These are phyloP conservation scores for Potamarius usumacintae DNA, from an alignment of 2,113 vertebrate genomes.

Conservation along the genomic window DNA sequence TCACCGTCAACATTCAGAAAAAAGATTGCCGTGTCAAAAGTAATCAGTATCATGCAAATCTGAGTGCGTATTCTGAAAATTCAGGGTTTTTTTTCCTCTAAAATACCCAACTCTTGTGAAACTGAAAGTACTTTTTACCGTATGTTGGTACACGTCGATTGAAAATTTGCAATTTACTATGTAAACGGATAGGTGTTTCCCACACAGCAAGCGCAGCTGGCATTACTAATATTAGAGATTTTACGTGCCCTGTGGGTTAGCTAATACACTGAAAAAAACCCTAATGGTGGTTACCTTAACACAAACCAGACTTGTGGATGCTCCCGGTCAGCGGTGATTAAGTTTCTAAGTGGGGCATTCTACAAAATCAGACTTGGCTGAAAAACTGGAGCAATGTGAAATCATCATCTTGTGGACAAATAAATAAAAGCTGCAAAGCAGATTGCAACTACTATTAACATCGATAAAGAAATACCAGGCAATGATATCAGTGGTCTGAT, in stretches of 20 bases:
- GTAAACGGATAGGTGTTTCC: too few species aligned
- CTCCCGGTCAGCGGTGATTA: neutral
- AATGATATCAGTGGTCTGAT: neutral
- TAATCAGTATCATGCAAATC: too few species aligned
- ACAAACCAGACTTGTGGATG: neutral
- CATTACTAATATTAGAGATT: neutral
- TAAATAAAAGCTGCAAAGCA: neutral
- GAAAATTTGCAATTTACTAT: too few species aligned
- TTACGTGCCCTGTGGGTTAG: neutral
- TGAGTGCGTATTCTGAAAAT: too few species aligned
- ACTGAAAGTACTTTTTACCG: too few species aligned
- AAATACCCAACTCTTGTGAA: too few species aligned
- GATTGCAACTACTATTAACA: neutral
- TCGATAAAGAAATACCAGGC: neutral
- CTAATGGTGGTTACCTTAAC: neutral
- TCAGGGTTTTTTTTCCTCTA: too few species aligned
- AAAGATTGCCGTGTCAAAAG: too few species aligned
- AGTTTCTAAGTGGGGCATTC: too few species aligned
- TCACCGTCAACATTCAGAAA: too few species aligned
- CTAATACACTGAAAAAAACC: neutral
- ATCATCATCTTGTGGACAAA: neutral
- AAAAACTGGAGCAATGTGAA: neutral
- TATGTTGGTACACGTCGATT: too few species aligned
- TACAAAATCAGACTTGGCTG: neutral
- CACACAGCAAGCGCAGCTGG: too few species aligned